Conservation (phyloP, 2,888 invertebrate species). For the Drosophila ezoana region DNA sequence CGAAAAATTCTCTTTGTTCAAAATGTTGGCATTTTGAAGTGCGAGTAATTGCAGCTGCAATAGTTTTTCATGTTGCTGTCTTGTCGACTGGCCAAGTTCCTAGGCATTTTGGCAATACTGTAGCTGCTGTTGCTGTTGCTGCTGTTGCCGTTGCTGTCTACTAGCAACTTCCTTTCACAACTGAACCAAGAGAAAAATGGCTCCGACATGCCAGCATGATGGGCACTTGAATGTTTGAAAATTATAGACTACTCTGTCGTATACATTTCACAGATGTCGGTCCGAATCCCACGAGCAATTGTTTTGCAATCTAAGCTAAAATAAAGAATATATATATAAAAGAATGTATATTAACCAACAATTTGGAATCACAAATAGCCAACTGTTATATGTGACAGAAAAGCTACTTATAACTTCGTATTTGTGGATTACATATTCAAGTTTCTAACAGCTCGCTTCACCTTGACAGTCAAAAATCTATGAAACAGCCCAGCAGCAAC, state of each 20-base stretch:
- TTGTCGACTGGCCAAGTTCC: conserved; percentile 55
- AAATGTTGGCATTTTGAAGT: conserved; percentile 78
- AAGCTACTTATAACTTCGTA: conserved; percentile 9
- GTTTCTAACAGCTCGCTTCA: conserved; percentile 31
- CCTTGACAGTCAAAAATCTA: conserved; percentile 62
- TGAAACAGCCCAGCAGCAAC: conserved; percentile 24
- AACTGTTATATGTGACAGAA: conserved; percentile 9
- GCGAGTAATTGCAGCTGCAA: conserved; percentile 80
- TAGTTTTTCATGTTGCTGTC: conserved; percentile 74
- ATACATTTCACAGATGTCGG: conserved; percentile 72
- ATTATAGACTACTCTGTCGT: conserved; percentile 65
- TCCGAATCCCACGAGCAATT: conserved; percentile 54
- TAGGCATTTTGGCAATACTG: conserved; percentile 67
- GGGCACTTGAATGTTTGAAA: conserved; percentile 73
- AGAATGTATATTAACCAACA: not conserved
- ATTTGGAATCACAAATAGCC: not conserved
- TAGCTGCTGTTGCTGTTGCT: conserved; percentile 28
- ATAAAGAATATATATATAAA: conserved; percentile 7
- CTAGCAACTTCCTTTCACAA: conserved; percentile 71
- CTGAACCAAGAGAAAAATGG: conserved; percentile 67
- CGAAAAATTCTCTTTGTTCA: conserved; percentile 76
- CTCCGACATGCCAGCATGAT: conserved; percentile 64
- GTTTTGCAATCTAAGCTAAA: conserved; percentile 27
- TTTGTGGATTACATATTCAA: conserved; percentile 33
- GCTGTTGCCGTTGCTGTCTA: conserved; percentile 30